Evolutionary conservation across 2,888 invertebrate species (phyloP).

Genomic region (Falcaria lacertinaria): DNA sequence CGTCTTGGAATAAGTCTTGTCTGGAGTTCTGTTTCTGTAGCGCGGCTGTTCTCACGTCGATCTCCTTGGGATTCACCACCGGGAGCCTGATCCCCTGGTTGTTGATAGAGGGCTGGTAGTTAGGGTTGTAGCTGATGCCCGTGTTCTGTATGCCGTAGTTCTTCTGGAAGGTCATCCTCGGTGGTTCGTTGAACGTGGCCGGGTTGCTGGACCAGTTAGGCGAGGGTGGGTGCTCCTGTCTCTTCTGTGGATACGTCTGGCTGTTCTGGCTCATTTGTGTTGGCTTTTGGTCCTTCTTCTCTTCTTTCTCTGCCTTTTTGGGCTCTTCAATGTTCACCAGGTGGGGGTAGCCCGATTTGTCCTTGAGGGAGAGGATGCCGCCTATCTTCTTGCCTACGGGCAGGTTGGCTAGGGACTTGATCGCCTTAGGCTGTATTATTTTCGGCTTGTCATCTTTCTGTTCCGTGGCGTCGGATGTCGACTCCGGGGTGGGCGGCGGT

Average conservation of each 20-base stretch:
- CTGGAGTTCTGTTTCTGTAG: slow-evolving; percentile 69
- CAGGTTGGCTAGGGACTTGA: slow-evolving; percentile 64
- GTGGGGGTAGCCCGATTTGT: slow-evolving; percentile 76
- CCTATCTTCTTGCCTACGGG: slow-evolving; percentile 70
- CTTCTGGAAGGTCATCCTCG: slow-evolving; percentile 52
- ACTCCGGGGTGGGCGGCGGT: slow-evolving; percentile 67
- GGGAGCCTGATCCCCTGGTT: slow-evolving; percentile 59
- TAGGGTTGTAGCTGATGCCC: slow-evolving; percentile 50
- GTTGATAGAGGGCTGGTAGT: slow-evolving; percentile 34
- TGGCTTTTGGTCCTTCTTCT: slow-evolving; percentile 51
- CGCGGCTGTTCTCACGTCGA: slow-evolving; percentile 71
- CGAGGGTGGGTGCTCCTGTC: slow-evolving; percentile 32
- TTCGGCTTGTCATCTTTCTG: slow-evolving; percentile 58
- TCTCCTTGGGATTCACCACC: slow-evolving; percentile 75
- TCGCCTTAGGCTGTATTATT: slow-evolving; percentile 58
- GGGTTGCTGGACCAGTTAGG: slow-evolving; percentile 35
- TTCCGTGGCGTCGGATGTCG: slow-evolving; percentile 38
- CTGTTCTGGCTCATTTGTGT: slow-evolving; percentile 42
- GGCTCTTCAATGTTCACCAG: slow-evolving; percentile 64
- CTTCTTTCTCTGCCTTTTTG: slow-evolving; percentile 56
- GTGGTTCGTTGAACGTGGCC: slow-evolving; percentile 33
- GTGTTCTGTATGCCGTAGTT: slow-evolving; percentile 56
- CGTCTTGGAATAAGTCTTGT: slow-evolving; percentile 59
- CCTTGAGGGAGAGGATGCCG: slow-evolving; percentile 74
- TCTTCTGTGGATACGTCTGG: slow-evolving; percentile 38